Conservation (phyloP, 2,797 vertebrate species). For the Parambassis ranga region DNA sequence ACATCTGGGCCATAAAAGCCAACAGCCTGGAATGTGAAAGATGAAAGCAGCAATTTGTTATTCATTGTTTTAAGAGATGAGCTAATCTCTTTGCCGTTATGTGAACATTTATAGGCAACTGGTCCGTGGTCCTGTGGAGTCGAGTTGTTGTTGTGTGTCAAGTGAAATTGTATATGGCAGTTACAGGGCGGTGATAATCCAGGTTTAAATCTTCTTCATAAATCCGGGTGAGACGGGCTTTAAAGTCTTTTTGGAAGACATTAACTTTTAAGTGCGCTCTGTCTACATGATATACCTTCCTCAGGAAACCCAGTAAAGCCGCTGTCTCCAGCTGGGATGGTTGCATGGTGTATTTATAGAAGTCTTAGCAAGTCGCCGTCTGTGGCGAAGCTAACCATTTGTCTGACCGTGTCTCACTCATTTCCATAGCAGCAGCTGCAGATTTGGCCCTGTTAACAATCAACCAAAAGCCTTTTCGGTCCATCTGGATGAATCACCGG, state of each 20-base stretch:
- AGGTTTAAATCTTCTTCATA: constrained; percentile 64
- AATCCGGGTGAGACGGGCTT: constrained; percentile 51
- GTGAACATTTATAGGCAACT: constrained; percentile 30
- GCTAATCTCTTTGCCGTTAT: constrained; percentile 60
- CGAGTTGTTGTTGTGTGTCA: constrained; percentile 40
- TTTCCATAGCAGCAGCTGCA: constrained; percentile 35
- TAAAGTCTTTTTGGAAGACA: constrained; percentile 33
- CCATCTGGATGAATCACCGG: constrained; percentile 30
- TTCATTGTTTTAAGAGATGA: constrained; percentile 70
- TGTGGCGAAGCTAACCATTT: background rate
- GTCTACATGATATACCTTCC: constrained; percentile 45
- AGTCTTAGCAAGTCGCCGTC: background rate
- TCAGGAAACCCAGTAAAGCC: constrained; percentile 19
- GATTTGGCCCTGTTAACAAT: constrained; percentile 35
- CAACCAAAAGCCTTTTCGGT: constrained; percentile 4
- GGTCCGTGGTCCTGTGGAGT: constrained; percentile 31
- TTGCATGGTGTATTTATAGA: constrained; percentile 33
- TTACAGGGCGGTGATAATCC: constrained; percentile 55
- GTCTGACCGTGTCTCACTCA: constrained; percentile 14
- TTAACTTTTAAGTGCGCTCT: constrained; percentile 55
- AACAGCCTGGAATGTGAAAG: constrained; percentile 57
- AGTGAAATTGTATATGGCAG: constrained; percentile 42
- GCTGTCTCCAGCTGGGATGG: constrained; percentile 15
- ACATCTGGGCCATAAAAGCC: constrained; percentile 67
- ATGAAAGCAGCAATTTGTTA: constrained; percentile 69